Base-by-base conservation (phyloP, 1,140 invertebrate species). In the Mya arenaria region DNA sequence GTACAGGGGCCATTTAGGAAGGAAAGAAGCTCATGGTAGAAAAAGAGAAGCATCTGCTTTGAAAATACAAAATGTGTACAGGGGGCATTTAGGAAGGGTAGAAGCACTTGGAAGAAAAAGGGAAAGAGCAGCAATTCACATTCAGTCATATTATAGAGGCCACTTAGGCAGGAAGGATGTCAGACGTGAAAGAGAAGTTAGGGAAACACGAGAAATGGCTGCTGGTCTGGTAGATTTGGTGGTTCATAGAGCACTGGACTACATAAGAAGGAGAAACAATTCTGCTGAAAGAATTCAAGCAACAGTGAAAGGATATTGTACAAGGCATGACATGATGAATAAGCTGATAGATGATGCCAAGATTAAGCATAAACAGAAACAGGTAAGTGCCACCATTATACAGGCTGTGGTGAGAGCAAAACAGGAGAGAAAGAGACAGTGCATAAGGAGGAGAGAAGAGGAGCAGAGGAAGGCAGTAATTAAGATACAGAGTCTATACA, bases 401-500 rank as follows among this genome's bases (percentile, higher is more conserved):
- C 74, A 77, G 25, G 41, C 62, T n/a, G 75, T 69, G 17, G 30
- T 39, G 13, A 79, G 75, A 32, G 75, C 63, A 3, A 55, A 69
- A 39, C 1, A 58, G 1, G 37, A 55, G 19, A 68, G 75, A 66
- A 41, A 58, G 13, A 34, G 17, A 13, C 63, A 52, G 28, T 32
- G 58, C 30, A 32, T 25, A 17, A 63, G 28, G 19, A 41, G 13
- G 52, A 19, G 13, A 30, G 17, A 37, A 23, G 34, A 44, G 48
- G 37, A 60, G 52, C 60, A 55, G 39, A 66, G 65, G 23, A 37
- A 48, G 25, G 68, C 68, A 6, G 78, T 68, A 25, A 56, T 71
- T 25, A 81, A 62, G 60, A 81, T 81, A 60, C 78, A 81, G 56
- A 36, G 52, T 39, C 4, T 60, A 19, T 81, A 72, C 32, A 81